phyloP scores from a whole-genome alignment of 2,113 vertebrate genomes.

The Poecile atricapillus region DNA sequence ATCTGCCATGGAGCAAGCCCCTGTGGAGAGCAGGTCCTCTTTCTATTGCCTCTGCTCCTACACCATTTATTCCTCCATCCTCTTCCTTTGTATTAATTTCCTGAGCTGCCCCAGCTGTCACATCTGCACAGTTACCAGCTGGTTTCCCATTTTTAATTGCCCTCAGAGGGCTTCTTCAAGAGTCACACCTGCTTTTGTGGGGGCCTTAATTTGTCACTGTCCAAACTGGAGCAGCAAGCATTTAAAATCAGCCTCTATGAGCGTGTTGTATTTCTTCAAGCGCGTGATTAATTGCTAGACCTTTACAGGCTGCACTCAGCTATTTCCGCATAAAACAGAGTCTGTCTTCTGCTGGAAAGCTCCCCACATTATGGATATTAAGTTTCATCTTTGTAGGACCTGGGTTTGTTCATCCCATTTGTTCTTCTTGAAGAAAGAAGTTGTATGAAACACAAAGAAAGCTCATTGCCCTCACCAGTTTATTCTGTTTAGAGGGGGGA shows the following conservation, averaged over 20 bases:
- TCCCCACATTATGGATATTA: background rate
- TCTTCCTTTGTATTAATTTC: background rate
- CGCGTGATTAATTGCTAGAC: background rate
- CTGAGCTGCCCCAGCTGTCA: background rate
- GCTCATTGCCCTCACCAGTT: background rate
- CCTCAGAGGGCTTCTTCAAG: background rate
- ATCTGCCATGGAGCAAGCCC: background rate
- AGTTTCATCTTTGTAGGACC: background rate
- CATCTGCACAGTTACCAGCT: background rate
- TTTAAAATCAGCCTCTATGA: background rate
- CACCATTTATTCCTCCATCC: background rate
- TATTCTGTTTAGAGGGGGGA: background rate
- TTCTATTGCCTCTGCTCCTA: background rate
- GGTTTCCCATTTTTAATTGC: constrained; percentile 21
- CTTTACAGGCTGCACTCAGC: background rate
- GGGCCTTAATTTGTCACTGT: constrained; percentile 32
- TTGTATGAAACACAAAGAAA: background rate
- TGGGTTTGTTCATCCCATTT: background rate
- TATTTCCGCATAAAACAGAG: background rate
- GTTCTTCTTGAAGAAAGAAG: background rate
- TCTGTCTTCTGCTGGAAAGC: background rate
- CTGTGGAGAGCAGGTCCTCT: background rate
- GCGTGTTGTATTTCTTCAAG: background rate
- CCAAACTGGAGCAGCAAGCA: constrained; percentile 4
- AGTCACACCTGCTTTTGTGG: background rate